These are phyloP conservation scores for Ascidia mentula DNA, from an alignment of 23 tunicate genomes.

Conservation along the genomic window DNA sequence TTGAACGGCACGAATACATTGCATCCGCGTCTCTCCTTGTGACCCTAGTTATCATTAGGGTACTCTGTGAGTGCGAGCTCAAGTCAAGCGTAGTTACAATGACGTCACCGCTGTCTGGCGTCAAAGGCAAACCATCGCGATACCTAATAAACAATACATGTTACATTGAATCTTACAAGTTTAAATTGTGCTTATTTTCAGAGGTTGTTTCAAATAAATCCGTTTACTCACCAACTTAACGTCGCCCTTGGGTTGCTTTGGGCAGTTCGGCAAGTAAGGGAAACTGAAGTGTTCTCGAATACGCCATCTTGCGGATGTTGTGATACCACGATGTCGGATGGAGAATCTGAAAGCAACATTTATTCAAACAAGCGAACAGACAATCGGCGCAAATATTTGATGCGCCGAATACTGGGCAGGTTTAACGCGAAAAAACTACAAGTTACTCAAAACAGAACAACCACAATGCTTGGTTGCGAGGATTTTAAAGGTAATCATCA, in stretches of 20 bases:
- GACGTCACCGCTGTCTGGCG: neutral
- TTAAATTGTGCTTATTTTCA: no score
- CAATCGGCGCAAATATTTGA: neutral
- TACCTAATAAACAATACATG: slow-evolving; percentile 14
- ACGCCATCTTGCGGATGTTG: slow-evolving; percentile 65
- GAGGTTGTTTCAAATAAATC: neutral
- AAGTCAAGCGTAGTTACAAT: neutral
- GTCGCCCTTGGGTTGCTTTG: slow-evolving; percentile 56
- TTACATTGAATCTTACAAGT: neutral
- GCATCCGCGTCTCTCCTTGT: slow-evolving; percentile 31
- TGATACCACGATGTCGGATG: slow-evolving; percentile 32
- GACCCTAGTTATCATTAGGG: slow-evolving; percentile 19
- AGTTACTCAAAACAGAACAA: no score
- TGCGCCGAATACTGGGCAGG: no score
- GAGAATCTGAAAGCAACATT: slow-evolving; percentile 35
- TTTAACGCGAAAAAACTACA: no score
- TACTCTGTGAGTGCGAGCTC: neutral
- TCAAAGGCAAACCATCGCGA: slow-evolving; percentile 16
- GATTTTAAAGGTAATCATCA: no score
- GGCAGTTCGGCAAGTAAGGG: slow-evolving; percentile 42
- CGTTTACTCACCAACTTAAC: slow-evolving; percentile 44
- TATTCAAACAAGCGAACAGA: no score
- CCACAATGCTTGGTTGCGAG: no score
- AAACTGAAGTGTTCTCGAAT: slow-evolving; percentile 26
- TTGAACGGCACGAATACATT: slow-evolving; percentile 17